Base-by-base conservation (phyloP, 1,140 invertebrate genomes). In the Megalopta genalis region DNA sequence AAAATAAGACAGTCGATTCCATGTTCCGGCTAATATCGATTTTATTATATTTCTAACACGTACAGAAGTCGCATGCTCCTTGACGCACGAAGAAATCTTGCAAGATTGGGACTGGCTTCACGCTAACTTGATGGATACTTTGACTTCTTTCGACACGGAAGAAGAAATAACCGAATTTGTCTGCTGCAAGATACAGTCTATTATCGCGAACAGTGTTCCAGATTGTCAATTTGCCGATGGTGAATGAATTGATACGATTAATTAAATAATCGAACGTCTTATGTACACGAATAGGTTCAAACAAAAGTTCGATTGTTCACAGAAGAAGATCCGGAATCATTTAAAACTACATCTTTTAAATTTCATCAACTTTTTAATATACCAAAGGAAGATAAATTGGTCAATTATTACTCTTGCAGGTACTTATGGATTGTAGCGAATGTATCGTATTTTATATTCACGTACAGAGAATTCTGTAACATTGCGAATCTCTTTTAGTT, bases 161-260 rank as follows among this genome's bases (percentile, higher is more conserved):
- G 97, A 98, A 86, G 98, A 99, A 92, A 95, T 98, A 39, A 98
- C 97, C 66, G 97, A 98, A 84, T 99, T 99, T 95, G 98, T 99
- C 14, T 96, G 95, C 83, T 98, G 98, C 90, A 99, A 99, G 95
- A 98, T 99, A 77, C 96, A 99, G 91, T 99, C 97, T 64, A 93
- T 99, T 71, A 95, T 98, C 83, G 97, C 97, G 23, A 96, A 94
- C 77, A 93, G 88, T 86, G 84, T 91, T 32, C 89, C 91, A 49
- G 92, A 93, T 64, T 90, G 87, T 81, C 92, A 91, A 82, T 90
- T 93, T 75, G 85, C 92, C 23, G 94, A 95, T 91, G 95, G 95
- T 95, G 90, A 82, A n/a, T 83, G 77, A 66, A 59, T 83, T 63
- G 0, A 82, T 64, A 8, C 83, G 84, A 27, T 88, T 76, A 64